phyloP scores from a whole-genome alignment of 2,113 vertebrate genomes.

The Pelusios castaneus region DNA sequence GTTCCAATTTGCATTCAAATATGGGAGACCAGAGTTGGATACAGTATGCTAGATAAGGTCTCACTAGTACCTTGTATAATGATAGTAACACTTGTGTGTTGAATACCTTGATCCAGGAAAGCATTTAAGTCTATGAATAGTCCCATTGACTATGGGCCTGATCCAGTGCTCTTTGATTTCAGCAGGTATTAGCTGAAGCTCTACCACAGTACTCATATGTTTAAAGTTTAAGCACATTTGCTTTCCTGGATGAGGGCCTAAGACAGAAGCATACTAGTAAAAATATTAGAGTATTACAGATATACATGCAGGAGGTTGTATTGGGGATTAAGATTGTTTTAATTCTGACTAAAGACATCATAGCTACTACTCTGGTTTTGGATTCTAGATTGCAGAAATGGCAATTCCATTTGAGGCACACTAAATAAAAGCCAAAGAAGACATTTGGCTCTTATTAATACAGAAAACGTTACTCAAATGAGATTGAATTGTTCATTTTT shows the following conservation, averaged over 20 bases:
- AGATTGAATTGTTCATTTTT: not conserved
- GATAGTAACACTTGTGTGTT: not conserved
- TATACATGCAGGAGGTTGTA: no score
- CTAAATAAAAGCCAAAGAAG: not conserved
- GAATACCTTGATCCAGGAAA: not conserved
- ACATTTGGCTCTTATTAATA: constrained; percentile 1
- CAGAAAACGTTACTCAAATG: not conserved
- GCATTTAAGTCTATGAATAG: not conserved
- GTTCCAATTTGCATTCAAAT: not conserved
- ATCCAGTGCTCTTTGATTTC: no score
- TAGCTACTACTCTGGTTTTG: not conserved
- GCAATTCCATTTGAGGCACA: not conserved
- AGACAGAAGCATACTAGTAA: no score
- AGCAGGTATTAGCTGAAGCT: no score
- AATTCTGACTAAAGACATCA: no score
- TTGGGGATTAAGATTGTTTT: no score
- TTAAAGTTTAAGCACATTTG: no score
- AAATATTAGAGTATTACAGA: no score
- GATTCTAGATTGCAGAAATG: not conserved
- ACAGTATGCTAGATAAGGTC: not conserved
- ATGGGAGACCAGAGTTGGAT: not conserved
- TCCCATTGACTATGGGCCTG: not conserved
- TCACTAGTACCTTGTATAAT: not conserved
- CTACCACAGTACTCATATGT: no score
- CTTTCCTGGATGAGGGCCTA: no score